Conservation (phyloP, 2,113 vertebrate genomes). For the Saguinus midas region DNA sequence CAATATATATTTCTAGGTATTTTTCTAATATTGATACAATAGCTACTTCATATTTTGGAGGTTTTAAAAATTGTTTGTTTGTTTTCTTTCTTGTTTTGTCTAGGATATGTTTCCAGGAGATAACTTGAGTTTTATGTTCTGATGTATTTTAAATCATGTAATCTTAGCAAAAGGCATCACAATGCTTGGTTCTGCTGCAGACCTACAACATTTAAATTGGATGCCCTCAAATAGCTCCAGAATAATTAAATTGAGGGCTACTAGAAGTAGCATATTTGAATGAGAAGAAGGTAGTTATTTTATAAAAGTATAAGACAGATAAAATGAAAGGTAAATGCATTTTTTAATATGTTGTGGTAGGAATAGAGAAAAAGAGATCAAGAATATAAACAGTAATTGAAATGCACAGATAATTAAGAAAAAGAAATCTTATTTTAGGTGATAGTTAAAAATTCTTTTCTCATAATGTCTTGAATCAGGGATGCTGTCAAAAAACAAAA, state of each 20-base stretch:
- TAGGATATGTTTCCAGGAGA: constrained; percentile 18
- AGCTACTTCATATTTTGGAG: neutral
- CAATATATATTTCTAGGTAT: neutral
- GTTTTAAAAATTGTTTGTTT: neutral
- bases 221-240: constrained; percentile 39
- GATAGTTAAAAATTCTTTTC: neutral
- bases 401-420: constrained; percentile 31
- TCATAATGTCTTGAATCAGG: neutral
- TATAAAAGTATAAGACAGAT: constrained; percentile 11
- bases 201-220: constrained; percentile 31
- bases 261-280: neutral
- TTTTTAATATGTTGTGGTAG: neutral
- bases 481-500: constrained; percentile 37
- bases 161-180: constrained; percentile 11
- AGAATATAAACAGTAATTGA: neutral
- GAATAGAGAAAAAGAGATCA: constrained; percentile 7
- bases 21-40: neutral
- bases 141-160: neutral
- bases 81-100: neutral
- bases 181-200: constrained; percentile 12
- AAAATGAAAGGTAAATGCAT: constrained; percentile 1
- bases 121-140: constrained; percentile 20
- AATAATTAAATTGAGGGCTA: constrained; percentile 6
- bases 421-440: neutral
- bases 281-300: neutral